Percentiles rank a stretch among this genome's conserved stretches.
These are phyloP conservation scores for Latrodectus hesperus DNA, from an alignment of 2,888 invertebrate genomes.

Conservation along the genomic window DNA sequence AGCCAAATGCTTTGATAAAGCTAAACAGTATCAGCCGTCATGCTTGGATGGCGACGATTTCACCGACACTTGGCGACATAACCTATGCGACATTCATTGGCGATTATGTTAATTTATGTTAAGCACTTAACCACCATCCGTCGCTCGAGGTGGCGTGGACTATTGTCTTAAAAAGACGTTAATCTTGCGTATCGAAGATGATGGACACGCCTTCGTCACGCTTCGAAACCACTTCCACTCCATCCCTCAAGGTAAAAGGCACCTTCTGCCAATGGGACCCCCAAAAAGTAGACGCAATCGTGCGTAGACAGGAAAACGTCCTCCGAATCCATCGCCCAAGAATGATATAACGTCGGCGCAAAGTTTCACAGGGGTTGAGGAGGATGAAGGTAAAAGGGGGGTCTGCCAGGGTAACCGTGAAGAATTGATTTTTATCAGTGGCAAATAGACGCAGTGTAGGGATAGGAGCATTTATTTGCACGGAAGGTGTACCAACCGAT, in stretches of 20 bases:
- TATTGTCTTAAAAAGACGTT: constrained; percentile 38
- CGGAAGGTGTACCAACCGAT: constrained; percentile 8
- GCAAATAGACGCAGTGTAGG: constrained; percentile 2
- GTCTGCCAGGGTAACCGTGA: constrained; percentile 3
- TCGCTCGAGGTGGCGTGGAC: background rate
- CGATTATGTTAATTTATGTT: constrained; percentile 47
- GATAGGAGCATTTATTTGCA: background rate
- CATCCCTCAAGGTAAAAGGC: background rate
- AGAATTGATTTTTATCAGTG: constrained; percentile 40
- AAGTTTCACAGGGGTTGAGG: background rate
- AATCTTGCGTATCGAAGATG: background rate
- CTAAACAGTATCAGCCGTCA: too few species aligned
- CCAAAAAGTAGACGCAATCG: constrained; percentile 22
- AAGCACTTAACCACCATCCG: constrained; percentile 27
- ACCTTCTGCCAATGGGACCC: background rate
- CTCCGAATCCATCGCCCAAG: background rate
- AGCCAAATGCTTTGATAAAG: too few species aligned
- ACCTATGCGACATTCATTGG: background rate
- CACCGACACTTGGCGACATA: too few species aligned
- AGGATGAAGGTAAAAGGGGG: background rate
- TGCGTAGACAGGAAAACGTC: constrained; percentile 22
- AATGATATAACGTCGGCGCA: constrained; percentile 21
- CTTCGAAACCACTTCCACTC: background rate
- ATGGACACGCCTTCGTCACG: constrained; percentile 26
- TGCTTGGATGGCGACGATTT: too few species aligned